Conservation (phyloP, 1,140 invertebrate genomes). For the Scaptomyza montana region DNA sequence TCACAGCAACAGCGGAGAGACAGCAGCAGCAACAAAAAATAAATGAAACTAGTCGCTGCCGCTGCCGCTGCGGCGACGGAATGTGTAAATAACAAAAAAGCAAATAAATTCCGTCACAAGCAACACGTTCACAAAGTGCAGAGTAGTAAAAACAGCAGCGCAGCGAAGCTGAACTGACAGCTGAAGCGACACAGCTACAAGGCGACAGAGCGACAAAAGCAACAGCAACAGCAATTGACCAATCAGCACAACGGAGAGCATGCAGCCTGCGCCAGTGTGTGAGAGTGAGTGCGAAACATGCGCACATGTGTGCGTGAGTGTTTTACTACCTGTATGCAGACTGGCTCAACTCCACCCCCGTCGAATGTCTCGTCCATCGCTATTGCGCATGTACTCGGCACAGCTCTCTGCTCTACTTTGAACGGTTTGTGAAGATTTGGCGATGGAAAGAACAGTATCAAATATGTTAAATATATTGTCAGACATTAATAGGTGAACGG, state of each 20-base stretch:
- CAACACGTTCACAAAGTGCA: constrained; percentile 62
- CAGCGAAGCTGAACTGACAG: constrained; percentile 39
- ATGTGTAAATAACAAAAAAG: constrained; percentile 80
- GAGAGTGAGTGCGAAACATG: constrained; percentile 32
- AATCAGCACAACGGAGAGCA: constrained; percentile 66
- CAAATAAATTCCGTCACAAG: constrained; percentile 80
- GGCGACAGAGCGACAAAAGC: constrained; percentile 52
- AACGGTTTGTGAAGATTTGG: constrained; percentile 2
- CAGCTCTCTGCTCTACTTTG: constrained; percentile 21
- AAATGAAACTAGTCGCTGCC: constrained; percentile 54
- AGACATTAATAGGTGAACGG: too few relatives aligned
- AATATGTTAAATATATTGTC: not conserved
- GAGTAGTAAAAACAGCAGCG: constrained; percentile 47
- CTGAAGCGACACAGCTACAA: constrained; percentile 42
- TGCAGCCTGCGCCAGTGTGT: constrained; percentile 29
- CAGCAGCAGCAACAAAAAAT: constrained; percentile 32
- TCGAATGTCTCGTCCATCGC: constrained; percentile 21
- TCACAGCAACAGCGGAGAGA: constrained; percentile 20
- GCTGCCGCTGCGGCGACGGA: constrained; percentile 48
- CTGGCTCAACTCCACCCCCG: constrained; percentile 62
- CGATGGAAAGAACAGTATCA: not conserved
- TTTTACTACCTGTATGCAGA: constrained; percentile 16
- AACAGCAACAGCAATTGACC: constrained; percentile 12
- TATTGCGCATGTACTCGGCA: constrained; percentile 56
- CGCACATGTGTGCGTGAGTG: not conserved